Evolutionary conservation across 1,140 invertebrate genomes (phyloP), one percentile per base, ranked within the genome.

Genomic region (Gerris buenoi): DNA sequence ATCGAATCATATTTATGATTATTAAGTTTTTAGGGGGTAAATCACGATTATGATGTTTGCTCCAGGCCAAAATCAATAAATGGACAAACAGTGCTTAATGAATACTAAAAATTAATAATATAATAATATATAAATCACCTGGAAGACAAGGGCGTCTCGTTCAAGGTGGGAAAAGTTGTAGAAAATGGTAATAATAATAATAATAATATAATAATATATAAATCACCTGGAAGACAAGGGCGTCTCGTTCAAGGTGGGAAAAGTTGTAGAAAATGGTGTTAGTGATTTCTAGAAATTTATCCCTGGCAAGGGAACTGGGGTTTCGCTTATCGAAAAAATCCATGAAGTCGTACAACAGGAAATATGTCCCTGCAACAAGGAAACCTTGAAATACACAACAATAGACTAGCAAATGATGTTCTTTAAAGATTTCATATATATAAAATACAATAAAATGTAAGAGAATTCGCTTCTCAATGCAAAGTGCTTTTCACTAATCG

Each of bases 301-400:
- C 88, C 65, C 89, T 80, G 68, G 88, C 84, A 68, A 94, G 77
- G 71, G 86, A 85, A 74, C 85, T 91, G 1, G 88, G 84, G 29
- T 85, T 84, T 75, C 92, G 89, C 75, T 91, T 92, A 76, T 91
- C 88, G 72, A 94, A 93, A 77, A 88, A 89, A 75, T 91, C 88
- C 71, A 91, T 87, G 77, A 92, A 94, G 77, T 93, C 90, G 82
- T 94, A 94, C 28, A 94, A 81, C 72, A 94, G 84, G 77, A 93
- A 93, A 78, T 92, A 93, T 1, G 90, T 93, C 69, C 90, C 90
- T 93, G 86, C 29, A 82, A 71, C 33, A 46, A 46, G 18, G 18
- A 46, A 46, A n/a, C n/a, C n/a, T n/a, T 46, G 18, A 46, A 18
- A 46, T 18, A 46, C 5, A 46, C 33, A 46, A 46, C 18, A 10